A percentile compares a stretch with the other conserved stretches of the same genome.
Conservation (phyloP, 2,113 vertebrate species). For the Indicator maculatus region DNA sequence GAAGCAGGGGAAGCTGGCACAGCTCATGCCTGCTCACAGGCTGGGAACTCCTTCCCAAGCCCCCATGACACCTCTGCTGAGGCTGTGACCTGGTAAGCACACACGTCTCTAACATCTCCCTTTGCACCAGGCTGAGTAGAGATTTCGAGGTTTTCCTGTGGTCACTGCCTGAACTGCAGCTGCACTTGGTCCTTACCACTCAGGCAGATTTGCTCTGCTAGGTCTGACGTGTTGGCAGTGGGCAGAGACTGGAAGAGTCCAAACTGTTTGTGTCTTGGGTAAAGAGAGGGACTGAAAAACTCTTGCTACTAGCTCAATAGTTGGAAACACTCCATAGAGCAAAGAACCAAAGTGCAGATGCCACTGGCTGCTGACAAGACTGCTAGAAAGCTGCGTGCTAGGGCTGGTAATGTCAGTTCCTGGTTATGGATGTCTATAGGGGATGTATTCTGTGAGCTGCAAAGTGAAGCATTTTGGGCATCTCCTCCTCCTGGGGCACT, state of each 20-base stretch:
- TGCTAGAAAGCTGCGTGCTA: background rate
- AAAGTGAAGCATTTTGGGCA: background rate
- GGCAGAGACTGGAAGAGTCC: background rate
- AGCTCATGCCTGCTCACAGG: background rate
- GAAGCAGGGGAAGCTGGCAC: background rate
- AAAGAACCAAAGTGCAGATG: background rate
- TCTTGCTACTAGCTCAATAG: background rate
- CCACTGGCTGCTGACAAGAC: background rate
- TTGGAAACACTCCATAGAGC: background rate
- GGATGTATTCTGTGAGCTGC: background rate
- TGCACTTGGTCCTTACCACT: background rate
- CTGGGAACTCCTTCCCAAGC: background rate
- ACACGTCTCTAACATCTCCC: background rate
- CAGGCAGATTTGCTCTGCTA: background rate
- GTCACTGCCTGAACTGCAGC: slow-evolving; percentile 24
- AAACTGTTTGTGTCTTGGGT: background rate
- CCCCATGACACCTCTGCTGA: background rate
- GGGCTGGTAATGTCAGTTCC: background rate
- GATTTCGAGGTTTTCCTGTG: slow-evolving; percentile 65
- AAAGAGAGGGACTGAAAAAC: background rate
- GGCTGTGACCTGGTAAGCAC: background rate
- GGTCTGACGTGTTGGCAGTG: background rate
- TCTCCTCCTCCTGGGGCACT: background rate
- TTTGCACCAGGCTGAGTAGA: background rate
- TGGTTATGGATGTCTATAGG: background rate